Evolutionary conservation across 1,140 invertebrate species (phyloP).

Genomic region (Drosophila ohnishii): DNA sequence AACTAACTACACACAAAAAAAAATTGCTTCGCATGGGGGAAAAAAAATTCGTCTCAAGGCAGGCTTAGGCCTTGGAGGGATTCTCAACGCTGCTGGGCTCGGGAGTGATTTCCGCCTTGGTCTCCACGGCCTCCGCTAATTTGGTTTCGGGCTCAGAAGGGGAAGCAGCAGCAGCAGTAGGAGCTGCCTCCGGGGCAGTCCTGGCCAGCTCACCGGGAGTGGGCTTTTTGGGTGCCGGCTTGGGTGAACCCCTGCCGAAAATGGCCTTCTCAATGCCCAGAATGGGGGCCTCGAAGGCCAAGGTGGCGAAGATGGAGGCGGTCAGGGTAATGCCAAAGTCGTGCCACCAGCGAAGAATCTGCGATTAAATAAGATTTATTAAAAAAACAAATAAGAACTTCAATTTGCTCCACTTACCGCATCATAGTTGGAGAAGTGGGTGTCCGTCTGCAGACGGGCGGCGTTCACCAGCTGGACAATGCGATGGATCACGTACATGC

Average conservation of each 20-base stretch:
- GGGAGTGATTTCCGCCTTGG: constrained; percentile 35
- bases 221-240: constrained; percentile 64
- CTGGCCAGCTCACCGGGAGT: constrained; percentile 37
- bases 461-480: constrained; percentile 78
- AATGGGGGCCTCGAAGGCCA: constrained; percentile 79
- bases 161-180: constrained; percentile 5
- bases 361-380: fast-evolving
- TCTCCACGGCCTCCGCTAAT: neutral
- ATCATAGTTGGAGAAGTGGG: constrained; percentile 70
- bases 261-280: constrained; percentile 80
- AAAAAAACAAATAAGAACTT: neutral
- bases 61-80: constrained; percentile 62
- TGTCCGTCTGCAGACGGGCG: constrained; percentile 64
- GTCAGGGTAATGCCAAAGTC: constrained; percentile 75
- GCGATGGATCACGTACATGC: constrained; percentile 88
- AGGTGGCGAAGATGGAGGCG: constrained; percentile 72
- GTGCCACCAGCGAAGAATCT: constrained; percentile 81
- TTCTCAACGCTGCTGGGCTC: constrained; percentile 33
- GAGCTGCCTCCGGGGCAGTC: constrained; percentile 7
- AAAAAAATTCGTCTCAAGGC: constrained; percentile 27
- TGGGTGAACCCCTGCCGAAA: constrained; percentile 48
- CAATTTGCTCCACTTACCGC: constrained; percentile 38
- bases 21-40: constrained; percentile 14
- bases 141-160: neutral
- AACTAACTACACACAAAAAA: constrained; percentile 48